Evolutionary conservation across 2,888 invertebrate species (phyloP).

Genomic region (Enoplolaimus lenunculus): DNA sequence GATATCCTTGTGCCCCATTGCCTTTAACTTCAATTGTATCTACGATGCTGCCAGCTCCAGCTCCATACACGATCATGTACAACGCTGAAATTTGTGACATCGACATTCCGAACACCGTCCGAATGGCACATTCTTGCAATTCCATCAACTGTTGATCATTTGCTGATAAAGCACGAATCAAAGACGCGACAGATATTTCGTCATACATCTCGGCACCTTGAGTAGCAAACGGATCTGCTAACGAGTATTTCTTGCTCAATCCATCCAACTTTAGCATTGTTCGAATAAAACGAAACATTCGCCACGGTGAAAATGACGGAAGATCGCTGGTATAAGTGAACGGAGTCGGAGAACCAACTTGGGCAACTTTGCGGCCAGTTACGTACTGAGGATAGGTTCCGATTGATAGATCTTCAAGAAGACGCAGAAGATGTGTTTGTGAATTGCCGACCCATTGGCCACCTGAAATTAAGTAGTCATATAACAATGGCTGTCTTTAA

Average conservation of each 20-base stretch:
- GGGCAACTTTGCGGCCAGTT: slow-evolving; percentile 33
- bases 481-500: neutral
- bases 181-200: too few species aligned
- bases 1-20: slow-evolving; percentile 11
- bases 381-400: slow-evolving; percentile 35
- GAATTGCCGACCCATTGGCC: slow-evolving; percentile 44
- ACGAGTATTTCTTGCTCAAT: too few species aligned
- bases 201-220: too few species aligned
- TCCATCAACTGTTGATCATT: too few species aligned
- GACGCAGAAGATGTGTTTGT: slow-evolving; percentile 40
- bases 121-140: too few species aligned
- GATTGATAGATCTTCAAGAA: slow-evolving; percentile 41
- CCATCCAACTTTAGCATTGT: too few species aligned
- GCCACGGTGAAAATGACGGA: neutral
- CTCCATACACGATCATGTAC: slow-evolving; percentile 15
- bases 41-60: neutral
- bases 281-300: neutral
- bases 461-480: slow-evolving; percentile 37
- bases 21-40: slow-evolving; percentile 16
- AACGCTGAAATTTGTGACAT: slow-evolving; percentile 6
- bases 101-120: too few species aligned
- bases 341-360: slow-evolving; percentile 26
- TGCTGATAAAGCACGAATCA: too few species aligned
- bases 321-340: neutral
- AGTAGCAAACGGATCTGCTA: too few species aligned